Percentiles rank a stretch among this genome's conserved stretches.
These are phyloP conservation scores for Drosophila bocki DNA, from an alignment of 1,140 invertebrate genomes.

Conservation along the genomic window DNA sequence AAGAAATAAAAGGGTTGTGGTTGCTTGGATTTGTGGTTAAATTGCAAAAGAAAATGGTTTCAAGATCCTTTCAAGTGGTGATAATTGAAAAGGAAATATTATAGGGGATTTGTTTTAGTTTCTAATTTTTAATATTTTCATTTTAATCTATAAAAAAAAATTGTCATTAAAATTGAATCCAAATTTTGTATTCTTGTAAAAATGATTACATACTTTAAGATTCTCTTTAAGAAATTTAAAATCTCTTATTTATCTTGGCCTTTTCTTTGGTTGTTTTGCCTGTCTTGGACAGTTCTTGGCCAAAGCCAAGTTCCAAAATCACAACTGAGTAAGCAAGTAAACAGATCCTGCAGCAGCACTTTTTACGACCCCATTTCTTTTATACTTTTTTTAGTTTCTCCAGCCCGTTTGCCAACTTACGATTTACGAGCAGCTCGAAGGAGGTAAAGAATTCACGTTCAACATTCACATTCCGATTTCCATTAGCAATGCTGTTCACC, in stretches of 20 bases:
- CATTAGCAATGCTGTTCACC: conserved; percentile 45
- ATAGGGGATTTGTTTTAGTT: not conserved
- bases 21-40: conserved; percentile 16
- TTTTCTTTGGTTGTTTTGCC: not conserved
- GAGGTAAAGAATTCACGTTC: conserved; percentile 65
- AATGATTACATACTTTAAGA: not conserved
- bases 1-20: not conserved
- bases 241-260: not conserved
- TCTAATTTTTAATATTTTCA: not conserved
- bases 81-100: not conserved
- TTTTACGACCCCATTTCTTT: conserved; percentile 28
- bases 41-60: conserved; percentile 5
- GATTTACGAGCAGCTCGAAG: conserved; percentile 85
- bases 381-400: conserved; percentile 2
- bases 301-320: conserved; percentile 13
- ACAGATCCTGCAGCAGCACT: conserved; percentile 25
- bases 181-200: not conserved
- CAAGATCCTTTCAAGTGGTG: not conserved
- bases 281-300: conserved; percentile 9
- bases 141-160: no score
- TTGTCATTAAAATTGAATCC: not conserved
- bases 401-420: conserved; percentile 70
- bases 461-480: conserved; percentile 49
- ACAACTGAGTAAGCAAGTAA: conserved; percentile 33
- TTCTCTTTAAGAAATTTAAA: no score